These are phyloP conservation scores for Saimiri boliviensis DNA, from an alignment of 2,113 vertebrate genomes.

Conservation along the genomic window DNA sequence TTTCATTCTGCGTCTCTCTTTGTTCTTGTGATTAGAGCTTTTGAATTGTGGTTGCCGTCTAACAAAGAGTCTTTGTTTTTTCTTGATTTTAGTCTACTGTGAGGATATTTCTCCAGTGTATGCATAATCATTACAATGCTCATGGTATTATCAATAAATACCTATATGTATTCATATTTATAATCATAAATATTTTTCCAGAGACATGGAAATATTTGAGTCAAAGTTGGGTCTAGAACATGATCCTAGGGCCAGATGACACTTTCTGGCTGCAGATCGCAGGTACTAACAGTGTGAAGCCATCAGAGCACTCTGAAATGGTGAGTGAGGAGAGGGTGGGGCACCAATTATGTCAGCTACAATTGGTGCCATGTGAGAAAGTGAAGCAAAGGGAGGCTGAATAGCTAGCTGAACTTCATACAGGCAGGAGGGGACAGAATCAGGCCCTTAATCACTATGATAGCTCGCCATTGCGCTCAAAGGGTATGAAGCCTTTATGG, in stretches of 20 bases:
- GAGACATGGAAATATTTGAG: not conserved
- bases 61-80: constrained; percentile 27
- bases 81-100: constrained; percentile 50
- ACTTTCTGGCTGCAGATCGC: not conserved
- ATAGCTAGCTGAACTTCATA: not conserved
- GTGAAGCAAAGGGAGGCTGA: not conserved
- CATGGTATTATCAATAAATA: too few species aligned
- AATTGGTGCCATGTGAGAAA: not conserved
- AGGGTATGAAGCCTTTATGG: not conserved
- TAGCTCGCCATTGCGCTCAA: too few species aligned
- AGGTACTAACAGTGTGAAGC: not conserved
- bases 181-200: too few species aligned
- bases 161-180: too few species aligned
- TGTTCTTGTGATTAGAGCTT: constrained; percentile 64
- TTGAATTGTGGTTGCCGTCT: constrained; percentile 37
- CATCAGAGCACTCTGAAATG: not conserved
- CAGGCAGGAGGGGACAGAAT: not conserved
- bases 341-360: not conserved
- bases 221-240: not conserved
- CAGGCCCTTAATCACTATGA: too few species aligned
- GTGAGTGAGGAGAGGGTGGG: not conserved
- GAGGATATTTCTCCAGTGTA: not conserved
- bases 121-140: too few species aligned
- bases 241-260: not conserved
- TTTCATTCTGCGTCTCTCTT: constrained; percentile 43